A percentile compares a stretch with the other conserved stretches of the same genome.
Evolutionary conservation across 2,113 vertebrate genomes (phyloP).

Genomic region (Mustela nigripes): DNA sequence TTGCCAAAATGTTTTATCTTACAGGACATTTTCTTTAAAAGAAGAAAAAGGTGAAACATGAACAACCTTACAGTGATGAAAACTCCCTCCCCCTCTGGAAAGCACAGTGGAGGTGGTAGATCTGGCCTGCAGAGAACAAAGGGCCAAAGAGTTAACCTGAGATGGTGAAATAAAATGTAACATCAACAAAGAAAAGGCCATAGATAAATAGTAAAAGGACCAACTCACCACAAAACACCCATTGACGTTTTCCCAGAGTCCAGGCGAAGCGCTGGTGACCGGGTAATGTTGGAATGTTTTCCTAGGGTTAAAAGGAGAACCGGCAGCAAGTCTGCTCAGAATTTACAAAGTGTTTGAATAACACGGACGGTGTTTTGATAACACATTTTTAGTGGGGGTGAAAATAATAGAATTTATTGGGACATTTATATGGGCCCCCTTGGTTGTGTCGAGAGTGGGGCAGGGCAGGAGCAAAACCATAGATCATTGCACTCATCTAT

Average conservation of each 20-base stretch:
- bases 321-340: constrained; percentile 76
- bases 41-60: neutral
- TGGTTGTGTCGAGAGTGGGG: constrained; percentile 34
- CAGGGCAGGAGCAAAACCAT: neutral
- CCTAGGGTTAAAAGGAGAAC: constrained; percentile 78
- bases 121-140: constrained; percentile 75
- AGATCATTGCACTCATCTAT: constrained; percentile 31
- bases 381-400: constrained; percentile 74
- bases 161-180: constrained; percentile 73
- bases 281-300: constrained; percentile 82
- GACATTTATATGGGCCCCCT: constrained; percentile 82
- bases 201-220: constrained; percentile 82
- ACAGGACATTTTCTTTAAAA: neutral
- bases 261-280: constrained; percentile 75
- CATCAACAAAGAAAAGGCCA: constrained; percentile 77
- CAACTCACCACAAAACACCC: constrained; percentile 59
- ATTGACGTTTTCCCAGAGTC: constrained; percentile 61
- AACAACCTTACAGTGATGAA: constrained; percentile 1
- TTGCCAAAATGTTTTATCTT: constrained; percentile 64
- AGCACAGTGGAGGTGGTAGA: constrained; percentile 63
- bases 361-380: constrained; percentile 77
- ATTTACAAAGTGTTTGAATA: constrained; percentile 70
- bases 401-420: constrained; percentile 85
- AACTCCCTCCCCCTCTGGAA: constrained; percentile 18
- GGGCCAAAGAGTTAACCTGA: constrained; percentile 69